A percentile compares a stretch with the other conserved stretches of the same genome.
These are phyloP conservation scores for Lichenostomus cassidix DNA, from an alignment of 2,113 vertebrate species.

Conservation along the genomic window DNA sequence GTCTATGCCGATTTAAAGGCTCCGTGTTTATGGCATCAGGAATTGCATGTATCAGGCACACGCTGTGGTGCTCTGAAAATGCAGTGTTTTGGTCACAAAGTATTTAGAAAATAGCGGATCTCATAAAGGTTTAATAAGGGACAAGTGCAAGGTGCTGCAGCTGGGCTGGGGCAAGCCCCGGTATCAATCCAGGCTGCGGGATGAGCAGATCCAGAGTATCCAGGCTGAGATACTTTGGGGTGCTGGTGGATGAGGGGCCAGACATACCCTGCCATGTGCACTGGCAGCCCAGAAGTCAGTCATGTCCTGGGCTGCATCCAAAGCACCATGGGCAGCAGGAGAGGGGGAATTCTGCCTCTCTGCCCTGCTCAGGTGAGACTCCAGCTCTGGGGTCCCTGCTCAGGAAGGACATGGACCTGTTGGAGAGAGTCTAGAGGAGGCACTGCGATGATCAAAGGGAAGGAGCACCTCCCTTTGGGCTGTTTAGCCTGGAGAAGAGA, in stretches of 20 bases:
- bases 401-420: accelerated
- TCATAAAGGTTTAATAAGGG: background rate
- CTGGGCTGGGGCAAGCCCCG: no score
- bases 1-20: accelerated
- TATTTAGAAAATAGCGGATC: background rate
- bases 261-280: background rate
- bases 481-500: background rate
- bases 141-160: background rate
- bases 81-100: background rate
- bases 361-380: background rate
- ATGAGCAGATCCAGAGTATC: background rate
- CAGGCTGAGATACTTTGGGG: background rate
- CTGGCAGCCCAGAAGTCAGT: background rate
- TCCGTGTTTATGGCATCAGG: accelerated
- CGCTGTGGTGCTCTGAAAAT: accelerated
- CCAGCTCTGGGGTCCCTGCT: background rate
- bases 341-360: background rate
- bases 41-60: accelerated
- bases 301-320: background rate
- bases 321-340: background rate
- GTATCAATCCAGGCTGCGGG: no score
- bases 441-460: background rate
- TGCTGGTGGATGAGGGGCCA: background rate
- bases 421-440: background rate
- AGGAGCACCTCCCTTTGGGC: background rate